These are phyloP conservation scores for Leucophenga montana DNA, from an alignment of 2,888 invertebrate species.

Conservation along the genomic window DNA sequence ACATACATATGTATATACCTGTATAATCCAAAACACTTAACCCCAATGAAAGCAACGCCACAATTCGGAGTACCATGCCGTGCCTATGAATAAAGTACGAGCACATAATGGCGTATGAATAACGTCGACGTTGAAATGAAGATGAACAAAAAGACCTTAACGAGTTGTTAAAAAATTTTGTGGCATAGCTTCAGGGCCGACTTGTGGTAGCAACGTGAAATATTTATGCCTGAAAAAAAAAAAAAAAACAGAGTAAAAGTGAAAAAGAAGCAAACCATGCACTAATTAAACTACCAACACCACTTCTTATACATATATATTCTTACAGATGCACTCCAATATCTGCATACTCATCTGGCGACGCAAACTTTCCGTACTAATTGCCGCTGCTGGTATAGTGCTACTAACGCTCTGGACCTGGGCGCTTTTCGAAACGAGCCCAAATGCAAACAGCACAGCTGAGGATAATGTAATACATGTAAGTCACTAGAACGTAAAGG, in stretches of 20 bases:
- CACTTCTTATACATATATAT: slow-evolving; percentile 15
- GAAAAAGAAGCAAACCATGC: slow-evolving; percentile 17
- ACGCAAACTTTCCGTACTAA: slow-evolving; percentile 70
- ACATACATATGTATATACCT: neutral
- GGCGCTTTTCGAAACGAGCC: slow-evolving; percentile 66
- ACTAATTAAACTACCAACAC: slow-evolving; percentile 5
- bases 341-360: slow-evolving; percentile 71
- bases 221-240: slow-evolving; percentile 56
- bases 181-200: slow-evolving; percentile 59
- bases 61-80: neutral
- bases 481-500: neutral
- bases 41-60: slow-evolving; percentile 52
- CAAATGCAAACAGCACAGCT: slow-evolving; percentile 19
- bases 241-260: no score
- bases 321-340: slow-evolving; percentile 71
- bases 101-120: slow-evolving; percentile 56
- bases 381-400: slow-evolving; percentile 65
- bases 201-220: slow-evolving; percentile 58
- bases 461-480: slow-evolving; percentile 24
- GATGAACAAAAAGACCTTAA: neutral
- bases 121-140: slow-evolving; percentile 35
- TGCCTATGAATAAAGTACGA: neutral
- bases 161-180: slow-evolving; percentile 33
- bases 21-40: slow-evolving; percentile 57
- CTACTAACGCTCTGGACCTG: slow-evolving; percentile 72